Conservation (phyloP, 1,140 invertebrate genomes). For the Drosophila repleta region DNA sequence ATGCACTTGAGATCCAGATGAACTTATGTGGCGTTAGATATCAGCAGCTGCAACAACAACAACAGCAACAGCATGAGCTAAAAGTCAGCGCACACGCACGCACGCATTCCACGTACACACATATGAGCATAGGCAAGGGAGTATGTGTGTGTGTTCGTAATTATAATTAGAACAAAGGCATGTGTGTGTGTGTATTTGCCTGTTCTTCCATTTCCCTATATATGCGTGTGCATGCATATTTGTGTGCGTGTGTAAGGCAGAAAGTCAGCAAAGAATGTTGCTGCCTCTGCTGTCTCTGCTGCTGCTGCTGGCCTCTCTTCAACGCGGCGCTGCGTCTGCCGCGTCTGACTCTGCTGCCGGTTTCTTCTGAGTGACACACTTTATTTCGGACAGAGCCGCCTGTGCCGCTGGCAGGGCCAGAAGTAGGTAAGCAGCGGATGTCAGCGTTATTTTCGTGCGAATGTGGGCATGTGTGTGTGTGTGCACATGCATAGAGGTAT, state of each 20-base stretch:
- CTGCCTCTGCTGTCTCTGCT: too few relatives aligned
- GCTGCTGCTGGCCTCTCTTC: conserved; percentile 56
- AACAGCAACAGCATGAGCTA: conserved; percentile 25
- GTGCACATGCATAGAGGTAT: not conserved
- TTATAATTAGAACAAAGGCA: conserved; percentile 33
- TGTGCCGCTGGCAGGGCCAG: conserved; percentile 37
- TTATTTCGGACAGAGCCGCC: conserved; percentile 35
- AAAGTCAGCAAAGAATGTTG: conserved; percentile 68
- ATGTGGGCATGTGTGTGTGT: conserved; percentile 29
- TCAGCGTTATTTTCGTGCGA: conserved; percentile 1
- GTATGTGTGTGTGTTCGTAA: not conserved
- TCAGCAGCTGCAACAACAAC: conserved; percentile 17
- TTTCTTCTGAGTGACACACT: conserved; percentile 68
- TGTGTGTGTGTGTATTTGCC: not conserved
- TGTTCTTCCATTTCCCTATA: not conserved
- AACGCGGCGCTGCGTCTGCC: conserved; percentile 4
- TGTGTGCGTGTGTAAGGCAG: conserved; percentile 40
- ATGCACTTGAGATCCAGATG: conserved; percentile 80
- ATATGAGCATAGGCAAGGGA: not conserved
- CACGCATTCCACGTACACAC: not conserved
- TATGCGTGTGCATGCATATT: conserved; percentile 4
- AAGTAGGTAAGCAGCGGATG: conserved; percentile 62
- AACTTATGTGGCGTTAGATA: conserved; percentile 74
- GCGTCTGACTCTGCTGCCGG: conserved; percentile 34
- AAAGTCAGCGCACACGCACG: conserved; percentile 30